phyloP scores from a whole-genome alignment of 2,113 vertebrate genomes.

The Stegostoma tigrinum region DNA sequence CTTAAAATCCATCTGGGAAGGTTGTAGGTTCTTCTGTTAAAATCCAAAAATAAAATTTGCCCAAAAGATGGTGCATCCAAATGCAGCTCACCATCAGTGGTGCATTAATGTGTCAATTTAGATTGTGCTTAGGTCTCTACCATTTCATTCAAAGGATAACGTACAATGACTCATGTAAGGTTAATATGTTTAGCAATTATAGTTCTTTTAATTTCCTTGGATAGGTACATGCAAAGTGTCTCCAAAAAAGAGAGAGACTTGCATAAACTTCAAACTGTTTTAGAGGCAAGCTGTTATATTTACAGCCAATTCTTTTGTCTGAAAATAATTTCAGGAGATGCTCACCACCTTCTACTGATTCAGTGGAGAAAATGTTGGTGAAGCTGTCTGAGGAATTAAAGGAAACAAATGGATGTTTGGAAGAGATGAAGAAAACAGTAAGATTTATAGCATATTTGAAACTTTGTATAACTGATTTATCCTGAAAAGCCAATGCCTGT shows the following conservation, averaged over 20 bases:
- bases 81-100: neutral
- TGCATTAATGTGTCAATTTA: neutral
- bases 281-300: neutral
- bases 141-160: neutral
- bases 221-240: neutral
- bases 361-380: neutral
- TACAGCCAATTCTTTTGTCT: neutral
- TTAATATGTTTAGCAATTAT: neutral
- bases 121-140: neutral
- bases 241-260: neutral
- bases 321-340: constrained; percentile 6
- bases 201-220: neutral
- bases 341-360: neutral
- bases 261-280: neutral
- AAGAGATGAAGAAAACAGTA: constrained; percentile 30
- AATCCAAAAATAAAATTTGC: neutral
- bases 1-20: neutral
- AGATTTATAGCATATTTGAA: neutral
- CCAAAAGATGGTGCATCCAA: neutral
- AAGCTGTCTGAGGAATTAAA: constrained; percentile 12
- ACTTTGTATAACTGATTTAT: neutral
- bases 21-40: neutral
- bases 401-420: neutral
- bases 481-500: neutral
- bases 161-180: neutral